Evolutionary conservation across 2,113 vertebrate species (phyloP).

Genomic region (Oncorhynchus masou): DNA sequence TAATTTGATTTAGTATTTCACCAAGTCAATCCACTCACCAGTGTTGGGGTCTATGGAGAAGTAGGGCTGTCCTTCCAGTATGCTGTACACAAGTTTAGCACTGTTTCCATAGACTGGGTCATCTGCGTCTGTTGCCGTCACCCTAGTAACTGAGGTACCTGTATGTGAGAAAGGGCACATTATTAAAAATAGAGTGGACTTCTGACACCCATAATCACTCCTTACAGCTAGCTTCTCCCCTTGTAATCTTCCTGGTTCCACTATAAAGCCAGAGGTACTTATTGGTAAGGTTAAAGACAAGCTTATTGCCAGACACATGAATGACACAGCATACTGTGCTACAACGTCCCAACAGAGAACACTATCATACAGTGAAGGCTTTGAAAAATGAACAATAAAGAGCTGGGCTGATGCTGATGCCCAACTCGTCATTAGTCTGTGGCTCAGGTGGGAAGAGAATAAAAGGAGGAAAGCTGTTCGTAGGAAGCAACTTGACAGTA

Average conservation of each 20-base stretch:
- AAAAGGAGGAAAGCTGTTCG: constrained; percentile 4
- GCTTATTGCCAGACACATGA: not conserved
- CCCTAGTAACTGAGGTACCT: constrained; percentile 93
- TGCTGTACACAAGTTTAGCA: constrained; percentile 95
- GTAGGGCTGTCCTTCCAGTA: constrained; percentile 96
- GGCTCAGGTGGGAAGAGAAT: not conserved
- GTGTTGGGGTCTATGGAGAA: constrained; percentile 96
- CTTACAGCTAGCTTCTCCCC: too few relatives aligned
- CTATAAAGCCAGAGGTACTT: not conserved
- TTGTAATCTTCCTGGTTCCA: too few relatives aligned
- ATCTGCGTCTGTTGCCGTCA: constrained; percentile 95
- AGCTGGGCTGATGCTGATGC: constrained; percentile 38
- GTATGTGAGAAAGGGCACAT: constrained; percentile 39
- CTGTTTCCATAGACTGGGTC: constrained; percentile 98
- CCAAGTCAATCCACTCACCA: constrained; percentile 70
- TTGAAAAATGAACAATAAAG: constrained; percentile 18
- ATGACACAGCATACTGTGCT: not conserved
- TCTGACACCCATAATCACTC: not conserved
- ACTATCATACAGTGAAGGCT: not conserved
- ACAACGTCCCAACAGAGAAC: not conserved
- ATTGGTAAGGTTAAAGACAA: not conserved
- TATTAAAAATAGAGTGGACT: not conserved
- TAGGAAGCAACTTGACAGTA: constrained; percentile 51
- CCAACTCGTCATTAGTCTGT: constrained; percentile 23
- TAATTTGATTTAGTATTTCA: not conserved